Evolutionary conservation across 2,797 vertebrate species (phyloP).

Genomic region (Cuculus canorus): DNA sequence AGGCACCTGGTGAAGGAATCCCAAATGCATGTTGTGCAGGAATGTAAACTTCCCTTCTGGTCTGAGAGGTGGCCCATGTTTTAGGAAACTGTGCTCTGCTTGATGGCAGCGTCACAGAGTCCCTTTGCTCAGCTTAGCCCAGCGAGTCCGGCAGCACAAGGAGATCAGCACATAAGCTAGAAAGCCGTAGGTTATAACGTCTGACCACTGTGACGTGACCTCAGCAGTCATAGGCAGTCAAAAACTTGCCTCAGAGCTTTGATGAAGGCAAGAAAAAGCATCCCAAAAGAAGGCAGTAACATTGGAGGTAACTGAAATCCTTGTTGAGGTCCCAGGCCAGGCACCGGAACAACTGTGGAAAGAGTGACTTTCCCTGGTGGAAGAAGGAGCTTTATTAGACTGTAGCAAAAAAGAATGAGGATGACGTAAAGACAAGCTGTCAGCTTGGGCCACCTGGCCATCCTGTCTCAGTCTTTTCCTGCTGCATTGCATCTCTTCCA

Average conservation of each 20-base stretch:
- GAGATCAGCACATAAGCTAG: not conserved
- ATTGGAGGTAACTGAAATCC: not conserved
- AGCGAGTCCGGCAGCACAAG: not conserved
- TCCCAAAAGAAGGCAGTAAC: not conserved
- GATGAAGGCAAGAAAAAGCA: rapidly evolving
- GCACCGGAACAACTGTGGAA: not conserved
- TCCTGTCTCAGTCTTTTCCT: not conserved
- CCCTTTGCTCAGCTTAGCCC: not conserved
- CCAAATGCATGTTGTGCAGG: not conserved
- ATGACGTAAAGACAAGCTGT: not conserved
- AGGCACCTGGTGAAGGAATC: not conserved
- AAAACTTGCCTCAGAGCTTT: not conserved
- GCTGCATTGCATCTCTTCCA: not conserved
- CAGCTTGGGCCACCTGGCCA: rapidly evolving
- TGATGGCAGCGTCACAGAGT: rapidly evolving
- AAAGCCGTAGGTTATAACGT: not conserved
- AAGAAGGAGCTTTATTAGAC: not conserved
- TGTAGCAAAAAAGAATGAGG: not conserved
- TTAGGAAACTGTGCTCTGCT: not conserved
- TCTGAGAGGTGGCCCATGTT: not conserved
- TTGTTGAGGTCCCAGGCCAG: not conserved
- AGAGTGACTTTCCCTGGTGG: not conserved
- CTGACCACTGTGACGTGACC: not conserved
- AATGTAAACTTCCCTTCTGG: not conserved
- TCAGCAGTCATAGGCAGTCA: not conserved